These are phyloP conservation scores for Anabacerthia variegaticeps DNA, from an alignment of 2,797 vertebrate genomes.

Conservation along the genomic window DNA sequence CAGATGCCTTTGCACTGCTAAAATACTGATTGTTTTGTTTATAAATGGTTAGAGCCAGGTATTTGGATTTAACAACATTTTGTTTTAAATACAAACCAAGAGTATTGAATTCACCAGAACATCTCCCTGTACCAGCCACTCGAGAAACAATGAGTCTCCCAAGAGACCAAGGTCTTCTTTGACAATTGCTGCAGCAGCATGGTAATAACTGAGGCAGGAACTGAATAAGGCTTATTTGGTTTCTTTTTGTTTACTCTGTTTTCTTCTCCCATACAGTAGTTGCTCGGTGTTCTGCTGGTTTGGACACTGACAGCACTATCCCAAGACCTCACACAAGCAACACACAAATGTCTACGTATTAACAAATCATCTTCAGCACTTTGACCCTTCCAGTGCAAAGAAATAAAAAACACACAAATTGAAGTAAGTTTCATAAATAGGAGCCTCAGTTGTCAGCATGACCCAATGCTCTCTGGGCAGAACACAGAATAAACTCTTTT, in stretches of 20 bases:
- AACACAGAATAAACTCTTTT: not conserved
- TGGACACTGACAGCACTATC: not conserved
- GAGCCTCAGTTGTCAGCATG: not conserved
- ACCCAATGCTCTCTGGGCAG: not conserved
- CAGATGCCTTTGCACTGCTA: not conserved
- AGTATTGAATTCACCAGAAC: not conserved
- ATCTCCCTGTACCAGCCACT: slow-evolving; percentile 1
- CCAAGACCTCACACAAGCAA: not conserved
- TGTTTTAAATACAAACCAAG: not conserved
- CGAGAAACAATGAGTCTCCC: not conserved
- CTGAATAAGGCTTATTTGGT: not conserved
- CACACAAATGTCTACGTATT: not conserved
- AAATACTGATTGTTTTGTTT: not conserved
- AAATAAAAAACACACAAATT: not conserved
- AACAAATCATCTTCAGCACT: not conserved
- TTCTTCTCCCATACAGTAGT: not conserved
- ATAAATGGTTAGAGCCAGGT: not conserved
- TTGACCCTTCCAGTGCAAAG: not conserved
- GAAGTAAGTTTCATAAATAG: not conserved
- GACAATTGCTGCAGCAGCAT: not conserved
- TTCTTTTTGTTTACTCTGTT: not conserved
- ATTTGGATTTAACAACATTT: not conserved
- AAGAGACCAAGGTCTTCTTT: not conserved
- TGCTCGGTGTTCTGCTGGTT: not conserved
- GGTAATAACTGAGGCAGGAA: not conserved